Base-by-base conservation (phyloP, 37 sponge, comb jelly and placozoan species). In the Cladorhizidae sp. region DNA sequence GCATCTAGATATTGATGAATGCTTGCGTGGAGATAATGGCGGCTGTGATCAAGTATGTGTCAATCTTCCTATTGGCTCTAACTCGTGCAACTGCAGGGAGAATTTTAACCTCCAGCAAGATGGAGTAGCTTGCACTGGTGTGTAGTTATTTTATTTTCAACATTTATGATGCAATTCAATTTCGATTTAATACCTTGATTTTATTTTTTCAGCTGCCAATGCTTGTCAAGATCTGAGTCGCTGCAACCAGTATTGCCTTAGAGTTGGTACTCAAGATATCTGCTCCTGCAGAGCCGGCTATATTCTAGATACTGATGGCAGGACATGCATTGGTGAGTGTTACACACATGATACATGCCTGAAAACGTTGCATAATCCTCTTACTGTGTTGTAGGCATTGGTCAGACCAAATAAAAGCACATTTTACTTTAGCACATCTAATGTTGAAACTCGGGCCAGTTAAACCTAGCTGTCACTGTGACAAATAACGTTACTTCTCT, bases 1-100 rank as follows among this genome's bases (percentile, higher is more conserved):
- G 22, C 40, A 57, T 40, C 33, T 64, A 85, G 86, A 85, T 72
- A 42, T 76, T 31, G 26, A 78, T 78, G 86, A 85, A 33, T 85
- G 86, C 62, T 31, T 40, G 11, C 36, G 31, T 15, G 51, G 61
- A 22, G 70, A 75, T 40, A 35, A 35, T 18, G 77, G 71, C 21
- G 79, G 62, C 57, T 85, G 86, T 71, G 72, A n/a, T 6, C 73
- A 72, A 35, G 38, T 35, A 1, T 85, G 86, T 59, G 23, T n/a
- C 33, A 85, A 85, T 55, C 62, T 9, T 63, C 22, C 37, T 57
- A 3, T 31, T 9, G 85, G 78, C 22, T 55, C 68, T 0, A 67
- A 41, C 35, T 15, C 36, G 20, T 63, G 77, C 31, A 61, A 49
- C 77, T 77, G 77, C 57, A 40, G 49, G 23, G 25, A 21, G 28